Conservation (phyloP, 2,797 vertebrate genomes). For the Cottoperca gobio region DNA sequence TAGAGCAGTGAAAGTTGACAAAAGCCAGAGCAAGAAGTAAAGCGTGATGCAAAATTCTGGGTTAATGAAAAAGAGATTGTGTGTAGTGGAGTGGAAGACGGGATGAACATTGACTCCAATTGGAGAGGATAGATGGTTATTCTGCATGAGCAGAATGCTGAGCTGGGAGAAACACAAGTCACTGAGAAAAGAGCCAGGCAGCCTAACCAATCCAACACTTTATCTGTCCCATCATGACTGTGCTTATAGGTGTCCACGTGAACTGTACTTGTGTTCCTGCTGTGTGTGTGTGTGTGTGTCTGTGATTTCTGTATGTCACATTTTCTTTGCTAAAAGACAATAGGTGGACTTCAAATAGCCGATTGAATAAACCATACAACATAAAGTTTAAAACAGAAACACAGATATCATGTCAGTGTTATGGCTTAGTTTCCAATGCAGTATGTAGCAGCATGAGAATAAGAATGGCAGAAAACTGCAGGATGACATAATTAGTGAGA, state of each 20-base stretch:
- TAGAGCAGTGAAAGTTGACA: no score
- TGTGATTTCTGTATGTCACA: no score
- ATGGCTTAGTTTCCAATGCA: not conserved
- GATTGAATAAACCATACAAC: no score
- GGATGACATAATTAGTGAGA: constrained; percentile 2
- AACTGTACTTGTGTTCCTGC: not conserved
- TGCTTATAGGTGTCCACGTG: constrained; percentile 7
- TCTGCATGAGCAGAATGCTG: constrained; percentile 5
- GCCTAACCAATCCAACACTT: not conserved
- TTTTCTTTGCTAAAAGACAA: no score
- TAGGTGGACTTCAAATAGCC: no score
- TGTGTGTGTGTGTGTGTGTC: not conserved
- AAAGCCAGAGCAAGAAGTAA: not conserved
- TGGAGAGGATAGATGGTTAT: constrained; percentile 9
- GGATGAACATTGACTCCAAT: constrained; percentile 3
- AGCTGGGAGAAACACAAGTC: not conserved
- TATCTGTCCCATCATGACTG: constrained; percentile 21
- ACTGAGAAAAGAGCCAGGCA: constrained; percentile 1
- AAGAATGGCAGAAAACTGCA: not conserved
- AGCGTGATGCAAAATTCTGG: not conserved
- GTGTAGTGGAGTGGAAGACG: constrained; percentile 11
- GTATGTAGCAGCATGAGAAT: no score
- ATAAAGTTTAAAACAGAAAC: not conserved
- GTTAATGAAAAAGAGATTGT: not conserved
- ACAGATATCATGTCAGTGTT: constrained; percentile 1